These are phyloP conservation scores for Tychaedon coryphoeus DNA, from an alignment of 2,113 vertebrate species.

Conservation along the genomic window DNA sequence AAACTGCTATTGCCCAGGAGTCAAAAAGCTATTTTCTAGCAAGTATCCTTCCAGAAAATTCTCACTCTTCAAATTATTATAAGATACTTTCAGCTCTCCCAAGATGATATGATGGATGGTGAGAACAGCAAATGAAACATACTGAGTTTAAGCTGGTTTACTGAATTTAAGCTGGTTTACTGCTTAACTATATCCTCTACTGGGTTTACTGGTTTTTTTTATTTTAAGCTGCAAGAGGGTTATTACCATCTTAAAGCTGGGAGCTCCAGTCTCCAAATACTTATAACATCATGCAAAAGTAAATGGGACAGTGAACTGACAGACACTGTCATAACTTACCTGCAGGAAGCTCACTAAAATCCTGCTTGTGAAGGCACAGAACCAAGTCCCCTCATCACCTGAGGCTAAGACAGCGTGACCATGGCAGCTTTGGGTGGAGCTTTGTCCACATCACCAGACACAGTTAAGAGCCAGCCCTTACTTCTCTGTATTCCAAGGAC, in stretches of 20 bases:
- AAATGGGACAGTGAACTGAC: conserved; percentile 51
- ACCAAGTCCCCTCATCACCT: not conserved
- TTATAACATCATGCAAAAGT: conserved; percentile 1
- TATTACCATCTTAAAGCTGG: conserved; percentile 43
- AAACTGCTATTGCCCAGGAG: not conserved
- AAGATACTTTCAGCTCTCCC: conserved; percentile 31
- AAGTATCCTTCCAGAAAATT: conserved; percentile 42
- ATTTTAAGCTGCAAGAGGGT: conserved; percentile 58
- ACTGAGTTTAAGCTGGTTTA: conserved; percentile 56
- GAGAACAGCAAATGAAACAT: conserved; percentile 47
- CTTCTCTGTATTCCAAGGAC: not conserved
- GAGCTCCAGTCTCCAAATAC: conserved; percentile 39
- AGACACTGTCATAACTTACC: not conserved
- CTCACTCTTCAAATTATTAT: conserved; percentile 31
- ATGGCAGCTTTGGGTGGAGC: not conserved
- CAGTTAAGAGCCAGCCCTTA: not conserved
- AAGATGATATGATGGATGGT: conserved; percentile 20
- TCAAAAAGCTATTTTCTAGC: conserved; percentile 23
- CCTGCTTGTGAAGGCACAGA: not conserved
- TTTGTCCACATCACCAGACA: not conserved
- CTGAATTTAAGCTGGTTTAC: conserved; percentile 60
- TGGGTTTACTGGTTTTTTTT: conserved; percentile 40
- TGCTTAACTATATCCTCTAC: conserved; percentile 54
- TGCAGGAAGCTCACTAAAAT: not conserved
- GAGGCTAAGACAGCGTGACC: not conserved